These are phyloP conservation scores for Cossypha dichroa DNA, from an alignment of 2,797 vertebrate genomes.

Conservation along the genomic window DNA sequence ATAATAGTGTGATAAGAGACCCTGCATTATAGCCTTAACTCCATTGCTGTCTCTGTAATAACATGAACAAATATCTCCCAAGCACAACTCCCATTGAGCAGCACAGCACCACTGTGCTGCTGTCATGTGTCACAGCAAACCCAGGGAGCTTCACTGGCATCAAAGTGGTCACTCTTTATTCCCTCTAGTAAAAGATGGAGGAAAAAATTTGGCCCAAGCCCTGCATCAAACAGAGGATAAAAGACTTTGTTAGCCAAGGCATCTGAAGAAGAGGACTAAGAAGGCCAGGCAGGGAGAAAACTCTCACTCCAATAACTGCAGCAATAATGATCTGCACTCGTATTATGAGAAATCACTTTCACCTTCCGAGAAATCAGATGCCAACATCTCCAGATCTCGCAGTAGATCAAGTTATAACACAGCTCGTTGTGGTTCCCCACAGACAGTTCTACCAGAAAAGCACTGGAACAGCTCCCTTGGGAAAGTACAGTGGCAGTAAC, in stretches of 20 bases:
- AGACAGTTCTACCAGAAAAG: not conserved
- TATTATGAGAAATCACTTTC: constrained; percentile 38
- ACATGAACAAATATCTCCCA: not conserved
- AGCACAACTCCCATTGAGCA: not conserved
- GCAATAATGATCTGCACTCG: not conserved
- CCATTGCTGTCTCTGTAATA: not conserved
- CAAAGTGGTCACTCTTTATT: not conserved
- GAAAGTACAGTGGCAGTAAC: not conserved
- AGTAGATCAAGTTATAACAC: not conserved
- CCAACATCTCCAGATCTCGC: not conserved
- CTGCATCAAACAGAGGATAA: not conserved
- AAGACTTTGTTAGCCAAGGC: not conserved
- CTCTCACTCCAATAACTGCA: not conserved
- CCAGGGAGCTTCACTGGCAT: not conserved
- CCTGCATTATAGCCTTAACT: constrained; percentile 18
- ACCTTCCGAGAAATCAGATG: constrained; percentile 41
- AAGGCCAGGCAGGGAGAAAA: not conserved
- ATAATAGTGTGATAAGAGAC: not conserved
- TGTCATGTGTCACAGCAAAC: not conserved
- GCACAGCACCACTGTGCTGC: not conserved
- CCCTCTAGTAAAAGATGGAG: not conserved
- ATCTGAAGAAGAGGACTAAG: not conserved
- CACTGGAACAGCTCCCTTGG: not conserved
- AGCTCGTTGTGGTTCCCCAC: not conserved
- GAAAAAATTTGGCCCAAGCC: not conserved